phyloP scores from a whole-genome alignment of 2,113 vertebrate genomes.

The Nyctereutes procyonoides region DNA sequence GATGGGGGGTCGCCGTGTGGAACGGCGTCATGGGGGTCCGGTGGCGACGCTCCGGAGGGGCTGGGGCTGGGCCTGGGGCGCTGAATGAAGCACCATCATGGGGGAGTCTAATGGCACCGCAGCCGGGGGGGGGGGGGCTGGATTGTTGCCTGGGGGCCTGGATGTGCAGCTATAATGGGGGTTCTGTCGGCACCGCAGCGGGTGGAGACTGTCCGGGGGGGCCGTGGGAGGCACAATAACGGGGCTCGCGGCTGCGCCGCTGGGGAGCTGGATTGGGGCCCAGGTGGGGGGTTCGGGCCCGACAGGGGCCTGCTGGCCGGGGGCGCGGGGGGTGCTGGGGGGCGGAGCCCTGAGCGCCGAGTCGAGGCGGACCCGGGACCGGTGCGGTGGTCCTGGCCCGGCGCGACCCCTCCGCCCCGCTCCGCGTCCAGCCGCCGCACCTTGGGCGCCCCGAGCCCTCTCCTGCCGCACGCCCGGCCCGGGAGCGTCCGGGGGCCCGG shows the following conservation, averaged over 20 bases:
- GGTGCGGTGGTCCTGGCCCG: background rate
- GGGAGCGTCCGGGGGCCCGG: background rate
- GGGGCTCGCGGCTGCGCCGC: slow-evolving; percentile 52
- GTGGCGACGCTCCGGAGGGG: background rate
- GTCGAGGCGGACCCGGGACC: background rate
- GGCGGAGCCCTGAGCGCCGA: slow-evolving; percentile 32
- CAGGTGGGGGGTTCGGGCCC: slow-evolving; percentile 50
- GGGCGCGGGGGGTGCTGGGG: background rate
- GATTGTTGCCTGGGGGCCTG: slow-evolving; percentile 42
- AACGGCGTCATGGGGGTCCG: background rate
- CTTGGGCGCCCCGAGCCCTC: background rate
- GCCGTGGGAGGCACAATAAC: background rate
- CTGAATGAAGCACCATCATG: background rate
- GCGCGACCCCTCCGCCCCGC: slow-evolving; percentile 28
- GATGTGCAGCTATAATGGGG: background rate
- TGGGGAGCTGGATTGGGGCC: slow-evolving; percentile 67
- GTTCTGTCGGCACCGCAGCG: slow-evolving; percentile 52
- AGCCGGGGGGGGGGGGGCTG: background rate
- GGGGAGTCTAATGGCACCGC: slow-evolving; percentile 9
- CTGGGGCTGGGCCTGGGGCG: slow-evolving; percentile 54
- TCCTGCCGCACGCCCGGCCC: background rate
- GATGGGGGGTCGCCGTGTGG: background rate
- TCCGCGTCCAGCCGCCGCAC: background rate
- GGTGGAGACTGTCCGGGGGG: slow-evolving; percentile 13
- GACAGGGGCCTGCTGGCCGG: background rate